Conservation (phyloP, 2,888 invertebrate genomes). For the Cheilosia soror region DNA sequence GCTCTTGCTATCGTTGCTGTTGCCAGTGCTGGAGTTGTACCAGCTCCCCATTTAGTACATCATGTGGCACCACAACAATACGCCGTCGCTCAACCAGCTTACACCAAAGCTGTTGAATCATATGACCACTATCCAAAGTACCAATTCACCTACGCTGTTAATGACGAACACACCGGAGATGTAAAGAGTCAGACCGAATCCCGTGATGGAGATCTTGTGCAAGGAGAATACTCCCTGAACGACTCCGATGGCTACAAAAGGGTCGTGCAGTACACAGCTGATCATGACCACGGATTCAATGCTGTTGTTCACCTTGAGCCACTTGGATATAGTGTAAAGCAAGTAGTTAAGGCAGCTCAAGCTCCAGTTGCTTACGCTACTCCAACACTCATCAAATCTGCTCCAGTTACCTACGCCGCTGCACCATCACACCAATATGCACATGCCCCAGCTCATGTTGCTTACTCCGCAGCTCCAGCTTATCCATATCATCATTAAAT, state of each 20-base stretch:
- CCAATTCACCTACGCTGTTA: slow-evolving; percentile 82
- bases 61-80: slow-evolving; percentile 44
- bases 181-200: slow-evolving; percentile 85
- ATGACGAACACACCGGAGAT: slow-evolving; percentile 83
- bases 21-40: slow-evolving; percentile 77
- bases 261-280: slow-evolving; percentile 85
- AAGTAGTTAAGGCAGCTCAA: slow-evolving; percentile 48
- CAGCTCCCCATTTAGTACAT: slow-evolving; percentile 36
- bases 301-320: slow-evolving; percentile 76
- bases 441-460: slow-evolving; percentile 6
- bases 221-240: slow-evolving; percentile 83
- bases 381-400: slow-evolving; percentile 47
- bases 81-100: slow-evolving; percentile 56
- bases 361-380: slow-evolving; percentile 45
- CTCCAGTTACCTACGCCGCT: slow-evolving; percentile 46
- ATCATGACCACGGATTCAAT: slow-evolving; percentile 77
- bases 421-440: slow-evolving; percentile 6
- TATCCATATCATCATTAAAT: slow-evolving; percentile 48
- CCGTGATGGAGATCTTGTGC: slow-evolving; percentile 85
- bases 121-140: slow-evolving; percentile 80
- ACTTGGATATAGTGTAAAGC: slow-evolving; percentile 69
- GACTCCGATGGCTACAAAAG: slow-evolving; percentile 86
- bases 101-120: slow-evolving; percentile 68
- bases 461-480: neutral
- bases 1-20: slow-evolving; percentile 78